Evolutionary conservation across 2,113 vertebrate genomes (phyloP), one percentile per base, ranked within the genome.

Genomic region (Ornithorhynchus anatinus): DNA sequence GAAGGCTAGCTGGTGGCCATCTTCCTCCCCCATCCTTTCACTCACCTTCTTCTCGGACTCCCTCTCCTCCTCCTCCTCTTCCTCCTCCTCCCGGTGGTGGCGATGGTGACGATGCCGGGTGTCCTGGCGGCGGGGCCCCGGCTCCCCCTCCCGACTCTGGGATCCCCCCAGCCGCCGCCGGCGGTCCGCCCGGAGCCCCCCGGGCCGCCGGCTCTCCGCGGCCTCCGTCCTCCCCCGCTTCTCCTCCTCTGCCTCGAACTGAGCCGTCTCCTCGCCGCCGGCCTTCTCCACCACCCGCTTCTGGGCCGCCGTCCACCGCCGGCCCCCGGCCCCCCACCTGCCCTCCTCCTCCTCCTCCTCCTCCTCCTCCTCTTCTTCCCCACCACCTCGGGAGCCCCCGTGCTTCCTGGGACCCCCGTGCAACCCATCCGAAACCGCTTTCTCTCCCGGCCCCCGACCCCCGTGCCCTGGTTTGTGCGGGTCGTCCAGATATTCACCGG

Each of bases 261-360:
- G 95, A 32, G 90, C 75, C 0, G 89, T 94, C 68, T 94, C 91
- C 60, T 96, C 90, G 0, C 95, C 91, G 0, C 94, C 94, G 27
- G 91, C 92, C 33, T 94, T 93, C 88, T 95, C 95, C 65, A 93
- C 91, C 89, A 92, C 86, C 20, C 84, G 90, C 83, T 95, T 95
- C 79, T 89, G 52, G 52, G 35, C 76, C 66, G 67, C 35, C 52
- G 29, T 40, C 70, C 35, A 0, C 42, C 44, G 38, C 31, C 32
- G 43, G 64, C 56, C 38, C 2, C 0, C 5, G 59, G 53, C 6
- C 22, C 14, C 12, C 37, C 72, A 53, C 42, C 69, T 62, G 7
- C 10, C 38, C 48, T 31, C 27, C 2, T 62, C 52, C 27, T 59
- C 63, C 5, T 14, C 15, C 1, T 33, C 78, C 32, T 45, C 62